Base-by-base conservation (phyloP, 2,113 vertebrate species). In the Calypte anna region DNA sequence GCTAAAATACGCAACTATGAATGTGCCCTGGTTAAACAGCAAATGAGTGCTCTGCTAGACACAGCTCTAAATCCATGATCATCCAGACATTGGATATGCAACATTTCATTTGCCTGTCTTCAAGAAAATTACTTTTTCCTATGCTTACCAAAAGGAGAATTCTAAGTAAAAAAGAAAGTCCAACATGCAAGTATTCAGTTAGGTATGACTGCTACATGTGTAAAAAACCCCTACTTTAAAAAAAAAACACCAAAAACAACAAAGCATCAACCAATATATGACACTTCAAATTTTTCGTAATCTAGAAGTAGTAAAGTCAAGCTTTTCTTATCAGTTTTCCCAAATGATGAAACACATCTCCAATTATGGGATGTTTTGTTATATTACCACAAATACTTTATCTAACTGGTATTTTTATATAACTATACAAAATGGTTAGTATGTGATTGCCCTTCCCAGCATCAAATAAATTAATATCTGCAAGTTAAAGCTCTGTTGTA, bases 361-460 rank as follows among this genome's bases (percentile, higher is more conserved):
- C 3, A 21, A 75, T 55, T 72, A 78, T 30, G 15, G 4, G 2
- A n/a, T 58, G 38, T 91, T 91, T 28, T 83, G 50, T 30, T n/a
- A 59, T 38, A 80, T 50, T 82, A 83, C 40, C 91, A 58, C 33
- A 96, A 96, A 79, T 40, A 61, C 6, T 82, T 94, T 36, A 51
- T 30, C 20, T 89, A 83, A 82, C 43, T 93, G n/a, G 30, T 50
- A 63, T 72, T 76, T 82, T 78, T 91, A 81, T 27, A 58, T 67
- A 86, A 87, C 61, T 82, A 69, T 22, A 91, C 9, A 9, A 74
- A 91, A 84, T 66, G 24, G 18, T 85, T 73, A 93, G 43, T 55
- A 80, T 16, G 88, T 30, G 59, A 95, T 59, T 88, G 55, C 40
- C 90, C 68, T 90, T 91, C 76, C 91, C 38, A 86, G 25, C 16